These are phyloP conservation scores for Urophycis tenuis DNA, from an alignment of 2,797 vertebrate genomes.

Conservation along the genomic window DNA sequence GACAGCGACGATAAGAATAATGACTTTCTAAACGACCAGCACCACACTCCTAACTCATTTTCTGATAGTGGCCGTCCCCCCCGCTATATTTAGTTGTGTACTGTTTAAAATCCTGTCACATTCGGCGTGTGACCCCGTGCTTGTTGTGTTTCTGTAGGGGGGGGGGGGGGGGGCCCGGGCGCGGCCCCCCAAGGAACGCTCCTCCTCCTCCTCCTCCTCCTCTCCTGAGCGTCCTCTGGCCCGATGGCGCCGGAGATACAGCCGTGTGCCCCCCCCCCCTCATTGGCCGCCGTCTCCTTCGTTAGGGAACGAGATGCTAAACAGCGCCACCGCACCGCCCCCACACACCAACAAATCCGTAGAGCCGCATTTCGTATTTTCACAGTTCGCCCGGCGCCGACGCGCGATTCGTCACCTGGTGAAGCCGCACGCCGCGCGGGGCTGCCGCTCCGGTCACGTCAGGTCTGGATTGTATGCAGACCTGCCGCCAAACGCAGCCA, in stretches of 20 bases:
- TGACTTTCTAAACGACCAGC: constrained; percentile 79
- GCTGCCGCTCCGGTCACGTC: not conserved
- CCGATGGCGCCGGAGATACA: too few relatives aligned
- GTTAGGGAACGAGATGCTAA: too few relatives aligned
- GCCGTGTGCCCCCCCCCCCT: too few relatives aligned
- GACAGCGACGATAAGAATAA: constrained; percentile 82
- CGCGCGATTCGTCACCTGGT: not conserved
- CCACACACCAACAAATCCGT: not conserved
- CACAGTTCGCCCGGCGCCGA: not conserved
- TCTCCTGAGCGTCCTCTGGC: constrained; percentile 56
- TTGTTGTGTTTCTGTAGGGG: constrained; percentile 64
- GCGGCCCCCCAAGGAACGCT: constrained; percentile 56
- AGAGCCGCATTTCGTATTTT: not conserved
- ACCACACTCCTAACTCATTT: constrained; percentile 77
- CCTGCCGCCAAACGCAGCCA: not conserved
- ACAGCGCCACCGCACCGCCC: too few relatives aligned
- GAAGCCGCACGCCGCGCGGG: not conserved
- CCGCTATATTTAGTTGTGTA: constrained; percentile 81
- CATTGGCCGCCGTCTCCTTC: too few relatives aligned
- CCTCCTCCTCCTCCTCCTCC: constrained; percentile 44
- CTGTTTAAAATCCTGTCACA: constrained; percentile 79
- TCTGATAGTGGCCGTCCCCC: constrained; percentile 75
- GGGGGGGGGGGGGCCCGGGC: constrained; percentile 43
- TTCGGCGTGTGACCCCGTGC: constrained; percentile 65
- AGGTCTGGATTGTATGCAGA: not conserved